phyloP scores from a whole-genome alignment of 2,113 vertebrate species.

The Hippocampus barbouri region DNA sequence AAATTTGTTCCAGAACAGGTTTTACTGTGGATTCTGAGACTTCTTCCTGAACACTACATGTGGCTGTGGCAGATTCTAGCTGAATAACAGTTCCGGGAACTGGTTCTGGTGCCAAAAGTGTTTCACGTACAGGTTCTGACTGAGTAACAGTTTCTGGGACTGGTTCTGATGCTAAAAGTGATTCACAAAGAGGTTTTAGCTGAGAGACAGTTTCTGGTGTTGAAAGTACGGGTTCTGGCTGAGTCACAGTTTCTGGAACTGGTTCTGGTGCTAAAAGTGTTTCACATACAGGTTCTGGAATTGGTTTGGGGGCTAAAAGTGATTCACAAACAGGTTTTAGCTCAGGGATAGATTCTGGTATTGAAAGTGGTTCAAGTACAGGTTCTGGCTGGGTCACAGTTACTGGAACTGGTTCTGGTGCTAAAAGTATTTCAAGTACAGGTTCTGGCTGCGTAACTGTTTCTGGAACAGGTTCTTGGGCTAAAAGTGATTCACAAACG shows the following conservation, averaged over 20 bases:
- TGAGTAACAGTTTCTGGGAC: background rate
- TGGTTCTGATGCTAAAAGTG: constrained; percentile 4
- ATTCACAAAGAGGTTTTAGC: constrained; percentile 7
- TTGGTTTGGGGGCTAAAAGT: background rate
- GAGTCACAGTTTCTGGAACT: background rate
- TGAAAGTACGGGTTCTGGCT: background rate
- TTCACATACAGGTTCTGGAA: background rate
- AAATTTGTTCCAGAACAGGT: background rate
- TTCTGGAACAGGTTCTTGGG: constrained; percentile 2
- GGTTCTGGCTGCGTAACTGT: background rate
- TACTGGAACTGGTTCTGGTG: background rate
- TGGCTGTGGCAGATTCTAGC: background rate
- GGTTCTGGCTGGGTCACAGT: background rate
- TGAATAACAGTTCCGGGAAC: background rate
- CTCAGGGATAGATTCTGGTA: background rate
- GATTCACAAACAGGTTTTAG: constrained; percentile 2
- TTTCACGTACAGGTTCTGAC: background rate
- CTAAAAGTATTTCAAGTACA: constrained; percentile 1
- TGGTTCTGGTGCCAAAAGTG: background rate
- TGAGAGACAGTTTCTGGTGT: background rate
- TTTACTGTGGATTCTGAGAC: background rate
- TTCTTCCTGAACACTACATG: background rate
- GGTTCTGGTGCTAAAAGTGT: constrained; percentile 5
- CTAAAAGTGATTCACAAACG: constrained; percentile 2
- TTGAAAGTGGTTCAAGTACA: constrained; percentile 1